Base-by-base conservation (phyloP, 2,888 invertebrate species). In the Poecilobothrus nobilitatus region DNA sequence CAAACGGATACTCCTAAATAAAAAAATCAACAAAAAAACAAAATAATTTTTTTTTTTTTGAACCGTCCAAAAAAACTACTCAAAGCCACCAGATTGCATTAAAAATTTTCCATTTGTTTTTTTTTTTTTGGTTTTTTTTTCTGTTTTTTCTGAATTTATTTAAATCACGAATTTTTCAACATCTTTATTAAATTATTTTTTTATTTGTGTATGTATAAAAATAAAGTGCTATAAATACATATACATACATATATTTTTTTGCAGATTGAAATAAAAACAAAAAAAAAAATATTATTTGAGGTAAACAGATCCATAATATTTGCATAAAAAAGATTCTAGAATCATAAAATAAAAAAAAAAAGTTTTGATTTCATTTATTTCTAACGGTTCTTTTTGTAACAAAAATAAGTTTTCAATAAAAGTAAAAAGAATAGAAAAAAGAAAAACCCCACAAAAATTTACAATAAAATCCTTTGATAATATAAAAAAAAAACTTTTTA, bases 281-380 rank as follows among this genome's bases (percentile, higher is more conserved):
- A 27, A 27, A 27, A 53, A 53, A 53, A 9, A 53, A 8, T 27
- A 2, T 15, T 53, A 18, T 53, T 53, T 53, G 53, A 53, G 53
- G 53, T 53, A 53, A 53, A 53, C 53, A 53, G 53, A 53, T 53
- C 53, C 18, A 53, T 53, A 53, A 53, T 18, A 53, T 53, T 53
- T 53, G 53, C 53, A 53, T 53, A 53, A 53, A 53, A 53, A 53
- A 53, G 5, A 18, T 53, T 15, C 53, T 15, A 18, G 15, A 41
- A 6, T 41, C 41, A 41, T 12, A 41, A 41, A 41, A 10, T 4
- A 6, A 53, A 53, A 53, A 53, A 9, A 53, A n/a, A 53, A 18
- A 53, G 18, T 53, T 53, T 18, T 18, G 53, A 53, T 53, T 53
- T 53, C 18, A 53, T 18, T 53, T n/a, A 53, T 53, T 53, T n/a